Evolutionary conservation across 2,113 vertebrate genomes (phyloP).

Genomic region (Ovis canadensis): DNA sequence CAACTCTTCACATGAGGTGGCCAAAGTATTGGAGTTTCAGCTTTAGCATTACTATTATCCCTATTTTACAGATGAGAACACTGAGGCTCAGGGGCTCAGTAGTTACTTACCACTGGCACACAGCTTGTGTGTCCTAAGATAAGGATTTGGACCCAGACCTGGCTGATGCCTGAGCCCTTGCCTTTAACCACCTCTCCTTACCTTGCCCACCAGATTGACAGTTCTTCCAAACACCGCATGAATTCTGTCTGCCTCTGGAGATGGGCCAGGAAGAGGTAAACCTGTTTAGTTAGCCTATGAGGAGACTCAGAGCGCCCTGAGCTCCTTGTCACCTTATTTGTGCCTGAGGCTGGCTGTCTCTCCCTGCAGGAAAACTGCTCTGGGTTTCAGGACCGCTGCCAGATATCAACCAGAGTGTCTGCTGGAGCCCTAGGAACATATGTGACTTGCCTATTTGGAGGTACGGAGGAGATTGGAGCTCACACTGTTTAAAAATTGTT

Average conservation of each 20-base stretch:
- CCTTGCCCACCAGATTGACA: not conserved
- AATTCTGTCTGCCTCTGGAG: not conserved
- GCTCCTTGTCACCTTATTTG: not conserved
- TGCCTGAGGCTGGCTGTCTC: not conserved
- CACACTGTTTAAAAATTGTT: slow-evolving; percentile 37
- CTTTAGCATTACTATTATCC: too few relatives aligned
- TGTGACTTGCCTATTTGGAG: slow-evolving; percentile 35
- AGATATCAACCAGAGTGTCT: slow-evolving; percentile 24
- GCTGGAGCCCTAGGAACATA: slow-evolving; percentile 25
- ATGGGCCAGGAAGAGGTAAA: not conserved
- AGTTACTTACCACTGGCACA: not conserved
- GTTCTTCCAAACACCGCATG: not conserved
- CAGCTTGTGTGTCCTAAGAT: not conserved
- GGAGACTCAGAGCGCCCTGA: not conserved
- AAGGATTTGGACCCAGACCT: not conserved
- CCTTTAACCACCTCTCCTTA: not conserved
- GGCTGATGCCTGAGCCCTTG: not conserved
- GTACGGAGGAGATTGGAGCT: slow-evolving; percentile 2
- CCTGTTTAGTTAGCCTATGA: not conserved
- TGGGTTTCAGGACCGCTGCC: not conserved
- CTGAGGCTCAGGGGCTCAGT: not conserved
- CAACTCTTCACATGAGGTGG: too few relatives aligned
- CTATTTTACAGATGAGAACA: not conserved
- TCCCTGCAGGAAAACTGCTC: not conserved
- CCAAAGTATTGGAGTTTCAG: too few relatives aligned